Base-by-base conservation (phyloP, 30 jellyfish, hydroid and myxozoan species). In the Aurelia aurita complex sp. Pacific region DNA sequence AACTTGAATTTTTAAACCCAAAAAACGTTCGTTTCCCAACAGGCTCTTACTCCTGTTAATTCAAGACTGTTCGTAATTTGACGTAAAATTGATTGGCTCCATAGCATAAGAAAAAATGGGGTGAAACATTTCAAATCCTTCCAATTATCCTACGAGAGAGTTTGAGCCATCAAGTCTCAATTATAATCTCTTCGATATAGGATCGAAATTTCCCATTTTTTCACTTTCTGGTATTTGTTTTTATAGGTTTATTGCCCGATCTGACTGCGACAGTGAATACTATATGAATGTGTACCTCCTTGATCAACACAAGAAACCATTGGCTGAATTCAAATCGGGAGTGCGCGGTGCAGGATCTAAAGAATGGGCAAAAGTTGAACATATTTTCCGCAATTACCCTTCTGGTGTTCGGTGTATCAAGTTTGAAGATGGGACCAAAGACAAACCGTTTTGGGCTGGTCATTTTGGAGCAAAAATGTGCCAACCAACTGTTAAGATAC, bases 401-500 rank as follows among this genome's bases (percentile, higher is more conserved):
- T 34, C 81, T 42, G 81, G 81, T 12, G 81, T 71, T 61, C 17
- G 81, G 10, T 71, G 50, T 64, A 71, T 71, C 81, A 34, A 64
- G 10, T 71, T 71, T 40, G 66, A 71, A 71, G 81, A 71, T 71
- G 81, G 81, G 16, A 32, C 42, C 9, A 71, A 71, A 40, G 81
- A 71, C 42, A 12, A 19, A 2, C 10, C 5, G 3, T n/a, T n/a
- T 18, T 71, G 81, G 81, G 81, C 81, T 5, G 81, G 81, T 15
- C 67, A 71, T 5, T 71, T 4, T 38, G 81, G 81, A 15, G 81
- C 81, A 46, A 46, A 46, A 46, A 46, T 46, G 85, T 80, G 90
- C 90, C 82, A 80, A 38, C 90, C 90, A 5, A 80, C 90, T 9
- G 73, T 80, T 50, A 19, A 50, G 68, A 57, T 80, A 19, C 74